Evolutionary conservation across 2,797 vertebrate species (phyloP), one percentile per base, ranked within the genome.

Genomic region (Gadopsis bispinosus): DNA sequence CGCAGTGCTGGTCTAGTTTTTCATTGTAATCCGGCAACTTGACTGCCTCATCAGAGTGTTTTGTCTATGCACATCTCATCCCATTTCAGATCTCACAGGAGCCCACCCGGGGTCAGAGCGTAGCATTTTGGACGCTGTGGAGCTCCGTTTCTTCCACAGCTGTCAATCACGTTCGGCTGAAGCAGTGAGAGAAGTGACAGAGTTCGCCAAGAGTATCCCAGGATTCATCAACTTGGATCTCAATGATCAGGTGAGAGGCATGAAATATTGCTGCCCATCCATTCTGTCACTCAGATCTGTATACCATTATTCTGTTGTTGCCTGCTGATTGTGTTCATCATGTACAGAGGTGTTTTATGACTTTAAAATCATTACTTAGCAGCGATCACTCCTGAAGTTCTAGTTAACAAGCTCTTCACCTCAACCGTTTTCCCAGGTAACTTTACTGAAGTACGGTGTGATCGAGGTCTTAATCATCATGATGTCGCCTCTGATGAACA

Each of bases 401-500:
- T 31, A 39, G 35, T 73, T 4, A 45, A 11, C 33, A 29, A 8
- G 17, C 50, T 68, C 31, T 19, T 64, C 39, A 43, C 14, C 3
- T 43, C 31, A 53, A 74, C 39, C n/a, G 8, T 73, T 53, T 51
- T 61, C 53, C 75, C 96, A 99, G 96, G 95, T 96, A 60, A 99
- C 98, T 71, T 95, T 99, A 59, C 94, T 99, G 61, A 99, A 99
- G 81, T 99, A 99, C 0, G 98, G 97, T 0, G 98, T 99, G 81
- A 98, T 99, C 0, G 98, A 99, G 93, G 96, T 99, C 86, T 94
- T 99, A 73, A 99, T 98, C 69, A 98, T 97, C 20, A 98, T 99
- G 95, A 96, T 98, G 96, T 94, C 98, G 0, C 98, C 98, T 1
- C 94, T 99, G 88, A 99, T 99, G 98, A 99, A 99, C 92, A 99